A percentile compares a stretch with the other conserved stretches of the same genome.
Evolutionary conservation across 2,113 vertebrate genomes (phyloP).

Genomic region (Paradisaea rubra): DNA sequence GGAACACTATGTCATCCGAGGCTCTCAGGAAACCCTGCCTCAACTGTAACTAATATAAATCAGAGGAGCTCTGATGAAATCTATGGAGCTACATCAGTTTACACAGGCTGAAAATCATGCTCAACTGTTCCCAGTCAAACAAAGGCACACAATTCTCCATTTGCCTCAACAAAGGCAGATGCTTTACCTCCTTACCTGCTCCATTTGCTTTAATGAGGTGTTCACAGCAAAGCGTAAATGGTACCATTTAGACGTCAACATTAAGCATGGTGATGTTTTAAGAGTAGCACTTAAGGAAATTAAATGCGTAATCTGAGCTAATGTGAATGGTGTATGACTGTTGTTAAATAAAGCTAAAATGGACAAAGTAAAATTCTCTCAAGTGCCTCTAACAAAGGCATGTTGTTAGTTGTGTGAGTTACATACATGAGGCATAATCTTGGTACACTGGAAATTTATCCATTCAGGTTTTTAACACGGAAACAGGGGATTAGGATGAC

Average conservation of each 20-base stretch:
- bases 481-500: not conserved
- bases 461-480: not conserved
- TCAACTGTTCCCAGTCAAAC: conserved; percentile 5
- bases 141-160: conserved; percentile 1
- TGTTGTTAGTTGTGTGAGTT: not conserved
- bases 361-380: conserved; percentile 43
- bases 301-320: conserved; percentile 55
- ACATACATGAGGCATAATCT: not conserved
- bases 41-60: not conserved
- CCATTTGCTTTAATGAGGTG: conserved; percentile 62
- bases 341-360: conserved; percentile 58
- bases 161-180: conserved; percentile 33
- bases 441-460: not conserved
- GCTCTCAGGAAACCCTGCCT: not conserved
- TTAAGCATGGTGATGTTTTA: conserved; percentile 36
- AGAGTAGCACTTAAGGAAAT: conserved; percentile 53
- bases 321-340: conserved; percentile 20
- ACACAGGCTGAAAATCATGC: not conserved
- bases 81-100: not conserved
- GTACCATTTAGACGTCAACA: conserved; percentile 33
- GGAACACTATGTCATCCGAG: not conserved
- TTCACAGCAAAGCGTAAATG: conserved; percentile 38
- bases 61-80: not conserved
- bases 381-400: not conserved
- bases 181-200: conserved; percentile 55